Conservation (phyloP, 2,113 vertebrate species). For the Rhadina sibilatrix region DNA sequence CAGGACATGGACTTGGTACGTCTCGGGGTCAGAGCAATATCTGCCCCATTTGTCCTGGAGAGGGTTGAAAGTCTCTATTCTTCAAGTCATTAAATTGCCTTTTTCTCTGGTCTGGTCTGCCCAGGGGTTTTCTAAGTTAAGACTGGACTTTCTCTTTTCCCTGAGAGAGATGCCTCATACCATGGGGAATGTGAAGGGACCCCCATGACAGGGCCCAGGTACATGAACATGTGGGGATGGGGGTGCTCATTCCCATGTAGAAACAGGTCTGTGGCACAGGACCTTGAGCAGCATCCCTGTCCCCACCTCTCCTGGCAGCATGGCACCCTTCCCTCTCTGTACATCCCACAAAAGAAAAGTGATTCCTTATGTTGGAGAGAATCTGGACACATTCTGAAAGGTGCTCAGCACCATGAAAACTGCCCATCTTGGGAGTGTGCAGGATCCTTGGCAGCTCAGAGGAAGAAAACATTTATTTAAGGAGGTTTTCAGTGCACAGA, state of each 20-base stretch:
- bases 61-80: background rate
- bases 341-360: fast-evolving
- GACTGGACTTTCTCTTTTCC: background rate
- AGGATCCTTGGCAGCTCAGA: background rate
- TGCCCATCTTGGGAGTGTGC: fast-evolving
- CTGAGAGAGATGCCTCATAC: background rate
- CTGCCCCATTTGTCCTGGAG: background rate
- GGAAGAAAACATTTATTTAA: background rate
- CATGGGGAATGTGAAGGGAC: background rate
- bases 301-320: background rate
- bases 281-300: background rate
- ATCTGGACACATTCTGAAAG: background rate
- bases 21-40: background rate
- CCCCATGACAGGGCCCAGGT: background rate
- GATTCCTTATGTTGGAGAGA: background rate
- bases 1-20: fast-evolving
- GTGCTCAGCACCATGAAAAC: background rate
- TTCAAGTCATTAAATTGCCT: too few relatives aligned
- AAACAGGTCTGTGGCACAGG: background rate
- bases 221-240: background rate
- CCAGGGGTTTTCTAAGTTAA: background rate
- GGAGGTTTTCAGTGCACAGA: background rate
- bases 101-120: background rate
- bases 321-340: background rate
- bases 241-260: fast-evolving